Evolutionary conservation across 2,888 invertebrate species (phyloP), one percentile per base, ranked within the genome.

Genomic region (Zaprionus obscuricornis): DNA sequence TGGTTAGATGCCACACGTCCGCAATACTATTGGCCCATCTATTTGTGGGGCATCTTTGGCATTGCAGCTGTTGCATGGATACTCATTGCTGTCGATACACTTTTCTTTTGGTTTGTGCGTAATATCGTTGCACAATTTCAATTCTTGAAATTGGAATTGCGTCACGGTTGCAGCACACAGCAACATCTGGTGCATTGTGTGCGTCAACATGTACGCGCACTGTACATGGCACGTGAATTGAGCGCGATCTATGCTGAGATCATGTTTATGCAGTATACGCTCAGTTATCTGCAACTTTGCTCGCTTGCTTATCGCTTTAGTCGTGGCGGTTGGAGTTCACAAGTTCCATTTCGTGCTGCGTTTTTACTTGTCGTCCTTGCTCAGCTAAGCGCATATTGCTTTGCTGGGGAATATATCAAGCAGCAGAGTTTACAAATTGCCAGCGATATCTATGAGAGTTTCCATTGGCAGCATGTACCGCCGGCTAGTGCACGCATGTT

Each of bases 241-340:
- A 63, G 37, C 10, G 24, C 31, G 2, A 54, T 74, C 22, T 74
- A 50, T 26, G 62, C 62, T 1, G 70, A 74, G 33, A 74, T 73
- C n/a, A 34, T 70, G 2, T 74, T 73, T 7, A 62, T 74, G 3
- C 60, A 74, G 17, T 73, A 70, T 13, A 74, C 47, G 22, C 45
- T 73, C 0, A 73, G 74, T 20, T 74, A 66, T 14, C 33, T 73
- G 40, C 70, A 70, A 22, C 45, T 73, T 20, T 70, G 74, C 37
- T 59, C 51, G 33, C 7, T 70, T 42, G 40, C 46, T 31, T 74
- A 59, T 29, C 66, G 71, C 14, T 74, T 70, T 11, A 70, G 58
- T 22, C 42, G 34, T 0, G 62, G 40, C 39, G 56, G 56, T 8
- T 71, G 65, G 66, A 66, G 37, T 27, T 17, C 66, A 0, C 62